phyloP scores from a whole-genome alignment of 2,797 vertebrate species.

The Chloroceryle amazona region DNA sequence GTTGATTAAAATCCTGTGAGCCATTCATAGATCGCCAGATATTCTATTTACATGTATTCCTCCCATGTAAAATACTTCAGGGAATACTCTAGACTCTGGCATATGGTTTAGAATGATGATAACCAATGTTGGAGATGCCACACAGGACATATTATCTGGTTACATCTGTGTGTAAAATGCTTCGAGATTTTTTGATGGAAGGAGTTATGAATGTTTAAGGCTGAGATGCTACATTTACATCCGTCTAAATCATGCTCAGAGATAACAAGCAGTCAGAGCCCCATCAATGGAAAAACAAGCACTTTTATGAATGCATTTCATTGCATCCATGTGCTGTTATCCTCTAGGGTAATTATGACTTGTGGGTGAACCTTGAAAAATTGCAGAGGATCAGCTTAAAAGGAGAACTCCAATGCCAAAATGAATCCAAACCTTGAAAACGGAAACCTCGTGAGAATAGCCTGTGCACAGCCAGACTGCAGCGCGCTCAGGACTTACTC shows the following conservation, averaged over 20 bases:
- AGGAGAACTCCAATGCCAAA: background rate
- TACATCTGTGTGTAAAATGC: conserved; percentile 64
- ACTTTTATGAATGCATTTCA: conserved; percentile 50
- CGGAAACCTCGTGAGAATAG: background rate
- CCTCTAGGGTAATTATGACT: conserved; percentile 37
- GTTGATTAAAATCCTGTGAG: conserved; percentile 64
- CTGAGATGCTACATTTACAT: conserved; percentile 46
- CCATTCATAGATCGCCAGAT: conserved; percentile 70
- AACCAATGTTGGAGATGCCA: conserved; percentile 53
- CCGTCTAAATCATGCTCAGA: conserved; percentile 43
- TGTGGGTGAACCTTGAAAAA: conserved; percentile 60
- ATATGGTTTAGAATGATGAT: conserved; percentile 57
- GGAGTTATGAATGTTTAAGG: conserved; percentile 41
- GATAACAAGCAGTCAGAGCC: conserved; percentile 54
- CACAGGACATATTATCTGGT: conserved; percentile 50
- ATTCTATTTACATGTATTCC: conserved; percentile 62
- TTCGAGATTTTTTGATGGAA: conserved; percentile 42
- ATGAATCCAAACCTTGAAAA: conserved; percentile 16
- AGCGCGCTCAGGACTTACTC: background rate
- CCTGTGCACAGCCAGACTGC: background rate
- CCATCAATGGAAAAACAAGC: background rate
- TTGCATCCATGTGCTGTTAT: conserved; percentile 53
- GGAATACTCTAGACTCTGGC: conserved; percentile 57
- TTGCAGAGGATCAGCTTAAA: background rate
- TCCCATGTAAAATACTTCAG: conserved; percentile 59